Percentiles rank a stretch among this genome's conserved stretches.
Evolutionary conservation across 2,888 invertebrate species (phyloP).

Genomic region (Aromia moschata): DNA sequence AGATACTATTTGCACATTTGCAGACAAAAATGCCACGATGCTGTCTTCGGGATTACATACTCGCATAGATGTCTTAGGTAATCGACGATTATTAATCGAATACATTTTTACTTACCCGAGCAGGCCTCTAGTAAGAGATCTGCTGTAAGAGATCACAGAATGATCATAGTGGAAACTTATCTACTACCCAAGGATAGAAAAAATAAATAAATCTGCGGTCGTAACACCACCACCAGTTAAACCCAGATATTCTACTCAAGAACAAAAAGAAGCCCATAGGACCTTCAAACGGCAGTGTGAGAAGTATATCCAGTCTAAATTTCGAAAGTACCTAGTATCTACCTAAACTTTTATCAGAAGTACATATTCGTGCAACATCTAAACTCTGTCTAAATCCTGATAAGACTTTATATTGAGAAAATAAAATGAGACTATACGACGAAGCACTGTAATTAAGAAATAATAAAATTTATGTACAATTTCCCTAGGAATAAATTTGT

Average conservation of each 20-base stretch:
- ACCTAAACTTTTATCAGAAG: constrained; percentile 15
- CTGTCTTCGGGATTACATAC: too few relatives aligned
- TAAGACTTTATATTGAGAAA: constrained; percentile 1
- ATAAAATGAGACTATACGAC: not conserved
- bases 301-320: not conserved
- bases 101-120: too few relatives aligned
- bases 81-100: too few relatives aligned
- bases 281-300: not conserved
- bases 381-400: constrained; percentile 17
- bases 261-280: not conserved
- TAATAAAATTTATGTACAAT: constrained; percentile 14
- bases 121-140: too few relatives aligned
- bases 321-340: not conserved
- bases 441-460: not conserved
- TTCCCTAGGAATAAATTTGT: constrained; percentile 13
- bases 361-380: constrained; percentile 21
- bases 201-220: too few relatives aligned
- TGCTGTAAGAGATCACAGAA: too few relatives aligned
- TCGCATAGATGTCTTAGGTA: too few relatives aligned
- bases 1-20: too few relatives aligned
- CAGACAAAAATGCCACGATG: too few relatives aligned
- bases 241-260: not conserved
- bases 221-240: too few relatives aligned
- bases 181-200: too few relatives aligned
- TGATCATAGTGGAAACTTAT: too few relatives aligned